These are phyloP conservation scores for Lacanobia oleracea DNA, from an alignment of 2,888 invertebrate species.

Conservation along the genomic window DNA sequence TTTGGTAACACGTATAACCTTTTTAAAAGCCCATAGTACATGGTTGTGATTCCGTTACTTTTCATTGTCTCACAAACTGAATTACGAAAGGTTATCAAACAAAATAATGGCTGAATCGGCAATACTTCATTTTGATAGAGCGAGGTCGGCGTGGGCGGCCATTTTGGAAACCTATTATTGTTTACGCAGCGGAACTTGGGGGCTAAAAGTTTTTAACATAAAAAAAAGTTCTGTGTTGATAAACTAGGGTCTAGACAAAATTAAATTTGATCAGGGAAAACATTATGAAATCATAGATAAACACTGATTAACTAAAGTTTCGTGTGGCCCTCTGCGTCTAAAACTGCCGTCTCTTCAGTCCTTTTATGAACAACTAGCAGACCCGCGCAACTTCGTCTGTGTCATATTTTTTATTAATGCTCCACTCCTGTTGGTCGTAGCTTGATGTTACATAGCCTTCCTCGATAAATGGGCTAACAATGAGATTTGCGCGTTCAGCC, in stretches of 20 bases:
- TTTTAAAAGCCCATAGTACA: conserved; percentile 47
- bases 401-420: too few relatives aligned
- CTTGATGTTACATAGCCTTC: too few relatives aligned
- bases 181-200: neutral
- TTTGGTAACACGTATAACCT: conserved; percentile 54
- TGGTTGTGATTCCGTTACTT: conserved; percentile 47
- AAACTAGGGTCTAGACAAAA: neutral
- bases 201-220: conserved; percentile 7
- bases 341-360: too few relatives aligned
- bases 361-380: too few relatives aligned
- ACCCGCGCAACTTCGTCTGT: too few relatives aligned
- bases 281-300: neutral
- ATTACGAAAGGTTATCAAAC: conserved; percentile 47
- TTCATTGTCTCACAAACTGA: conserved; percentile 55
- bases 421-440: too few relatives aligned
- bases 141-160: conserved; percentile 20
- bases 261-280: neutral
- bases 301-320: neutral
- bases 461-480: too few relatives aligned
- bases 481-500: too few relatives aligned
- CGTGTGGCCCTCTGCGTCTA: neutral
- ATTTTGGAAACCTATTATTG: conserved; percentile 31
- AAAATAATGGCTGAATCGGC: conserved; percentile 22
- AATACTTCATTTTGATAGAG: conserved; percentile 37
- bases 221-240: neutral